Conservation (phyloP, 2,113 vertebrate genomes). For the Plectropomus leopardus region DNA sequence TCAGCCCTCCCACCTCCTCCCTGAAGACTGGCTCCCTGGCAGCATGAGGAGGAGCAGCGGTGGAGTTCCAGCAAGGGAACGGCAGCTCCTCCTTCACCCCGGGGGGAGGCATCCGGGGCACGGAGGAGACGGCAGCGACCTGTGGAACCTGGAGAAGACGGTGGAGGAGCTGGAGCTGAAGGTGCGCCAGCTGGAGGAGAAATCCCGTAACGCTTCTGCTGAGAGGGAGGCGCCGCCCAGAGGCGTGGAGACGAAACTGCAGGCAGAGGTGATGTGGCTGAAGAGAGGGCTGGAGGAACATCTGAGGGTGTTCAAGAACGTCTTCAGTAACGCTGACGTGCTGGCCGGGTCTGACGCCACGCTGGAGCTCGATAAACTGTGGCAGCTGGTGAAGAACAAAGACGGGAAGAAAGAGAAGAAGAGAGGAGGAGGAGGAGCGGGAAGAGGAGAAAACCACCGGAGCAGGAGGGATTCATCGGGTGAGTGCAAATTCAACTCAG, state of each 20-base stretch:
- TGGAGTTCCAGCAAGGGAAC: slow-evolving; percentile 35
- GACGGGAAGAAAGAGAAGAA: slow-evolving; percentile 77
- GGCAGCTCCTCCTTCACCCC: slow-evolving; percentile 37
- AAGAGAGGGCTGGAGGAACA: slow-evolving; percentile 84
- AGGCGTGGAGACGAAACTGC: slow-evolving; percentile 52
- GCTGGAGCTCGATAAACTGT: slow-evolving; percentile 87
- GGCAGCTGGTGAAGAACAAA: slow-evolving; percentile 80
- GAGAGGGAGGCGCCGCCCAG: background rate
- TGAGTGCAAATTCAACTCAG: background rate
- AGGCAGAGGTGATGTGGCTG: slow-evolving; percentile 73
- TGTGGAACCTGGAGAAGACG: slow-evolving; percentile 76
- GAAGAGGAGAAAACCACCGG: slow-evolving; percentile 23
- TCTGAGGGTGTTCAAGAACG: slow-evolving; percentile 85
- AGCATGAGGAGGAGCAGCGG: slow-evolving; percentile 11
- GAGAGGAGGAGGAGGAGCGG: slow-evolving; percentile 42
- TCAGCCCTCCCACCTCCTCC: slow-evolving; percentile 49
- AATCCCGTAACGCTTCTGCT: background rate
- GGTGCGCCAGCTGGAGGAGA: slow-evolving; percentile 67
- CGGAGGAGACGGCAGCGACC: slow-evolving; percentile 61
- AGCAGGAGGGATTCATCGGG: slow-evolving; percentile 40
- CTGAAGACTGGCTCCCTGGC: background rate
- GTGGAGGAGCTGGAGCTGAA: slow-evolving; percentile 71
- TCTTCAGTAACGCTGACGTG: slow-evolving; percentile 88
- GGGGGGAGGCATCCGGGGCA: slow-evolving; percentile 22
- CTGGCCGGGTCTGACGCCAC: slow-evolving; percentile 80